Percentiles rank a stretch among this genome's conserved stretches.
Conservation (phyloP, 1,140 invertebrate genomes). For the Ruditapes philippinarum region DNA sequence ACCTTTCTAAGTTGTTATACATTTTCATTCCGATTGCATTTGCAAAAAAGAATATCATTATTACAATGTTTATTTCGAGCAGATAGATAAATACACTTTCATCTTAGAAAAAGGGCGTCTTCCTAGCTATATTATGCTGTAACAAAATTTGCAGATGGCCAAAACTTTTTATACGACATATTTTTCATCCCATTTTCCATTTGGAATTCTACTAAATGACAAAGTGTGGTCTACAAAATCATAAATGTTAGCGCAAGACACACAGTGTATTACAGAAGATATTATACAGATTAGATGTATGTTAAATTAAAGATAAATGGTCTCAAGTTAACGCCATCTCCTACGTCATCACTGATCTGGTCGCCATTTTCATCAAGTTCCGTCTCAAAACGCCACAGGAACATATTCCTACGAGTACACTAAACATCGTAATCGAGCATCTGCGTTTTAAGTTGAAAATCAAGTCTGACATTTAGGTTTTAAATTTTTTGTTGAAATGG, state of each 20-base stretch:
- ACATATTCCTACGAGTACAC: slow-evolving; percentile 7
- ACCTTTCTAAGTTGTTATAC: too few species aligned
- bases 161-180: too few species aligned
- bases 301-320: slow-evolving; percentile 28
- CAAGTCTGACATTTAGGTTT: slow-evolving; percentile 64
- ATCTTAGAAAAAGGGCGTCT: too few species aligned
- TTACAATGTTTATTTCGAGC: too few species aligned
- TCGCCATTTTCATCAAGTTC: slow-evolving; percentile 67
- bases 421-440: slow-evolving; percentile 44
- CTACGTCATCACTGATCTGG: slow-evolving; percentile 17
- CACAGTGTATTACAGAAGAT: background rate
- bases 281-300: background rate
- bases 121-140: too few species aligned
- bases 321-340: slow-evolving; percentile 18
- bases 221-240: background rate
- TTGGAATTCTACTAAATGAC: background rate
- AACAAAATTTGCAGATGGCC: too few species aligned
- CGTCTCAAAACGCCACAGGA: slow-evolving; percentile 59
- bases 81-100: too few species aligned
- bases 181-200: background rate
- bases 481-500: slow-evolving; percentile 28
- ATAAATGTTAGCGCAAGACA: background rate
- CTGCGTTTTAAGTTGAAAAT: slow-evolving; percentile 44
- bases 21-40: too few species aligned
- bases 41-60: too few species aligned